These are phyloP conservation scores for Apostichopus leukothele DNA, from an alignment of 53 echinoderm and acorn worm genomes.

Conservation along the genomic window DNA sequence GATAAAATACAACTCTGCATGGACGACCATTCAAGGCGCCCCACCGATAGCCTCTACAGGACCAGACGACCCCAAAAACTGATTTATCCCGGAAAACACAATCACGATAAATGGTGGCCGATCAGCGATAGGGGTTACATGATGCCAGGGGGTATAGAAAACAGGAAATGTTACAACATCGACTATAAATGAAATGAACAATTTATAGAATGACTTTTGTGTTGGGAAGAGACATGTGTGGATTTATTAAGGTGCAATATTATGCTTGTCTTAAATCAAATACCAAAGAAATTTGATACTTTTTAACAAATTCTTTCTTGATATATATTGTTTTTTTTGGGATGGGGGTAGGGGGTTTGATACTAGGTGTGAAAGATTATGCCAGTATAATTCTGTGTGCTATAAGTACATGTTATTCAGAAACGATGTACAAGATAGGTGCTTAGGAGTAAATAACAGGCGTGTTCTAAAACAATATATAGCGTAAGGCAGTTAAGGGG, in stretches of 20 bases:
- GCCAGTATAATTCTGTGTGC: too few species aligned
- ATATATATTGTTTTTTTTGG: too few species aligned
- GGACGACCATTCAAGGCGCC: constrained; percentile 50
- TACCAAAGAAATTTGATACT: background rate
- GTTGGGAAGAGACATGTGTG: background rate
- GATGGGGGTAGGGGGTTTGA: too few species aligned
- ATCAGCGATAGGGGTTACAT: constrained; percentile 67
- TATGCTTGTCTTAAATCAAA: background rate
- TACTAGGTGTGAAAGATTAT: too few species aligned
- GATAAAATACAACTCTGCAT: constrained; percentile 86
- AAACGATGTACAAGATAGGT: too few species aligned
- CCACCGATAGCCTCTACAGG: constrained; percentile 64
- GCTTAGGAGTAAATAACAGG: too few species aligned
- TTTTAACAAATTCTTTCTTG: too few species aligned
- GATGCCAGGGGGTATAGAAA: constrained; percentile 71
- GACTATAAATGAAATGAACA: constrained; percentile 61
- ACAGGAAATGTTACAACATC: constrained; percentile 66
- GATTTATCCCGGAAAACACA: constrained; percentile 70
- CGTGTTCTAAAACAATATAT: too few species aligned
- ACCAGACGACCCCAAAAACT: constrained; percentile 54
- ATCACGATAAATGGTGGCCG: constrained; percentile 79
- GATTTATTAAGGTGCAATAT: background rate
- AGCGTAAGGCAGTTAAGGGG: too few species aligned
- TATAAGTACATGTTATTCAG: too few species aligned
- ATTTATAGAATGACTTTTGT: background rate